A percentile compares a stretch with the other conserved stretches of the same genome.
phyloP scores from a whole-genome alignment of 1,140 invertebrate genomes.

The Limonius californicus region DNA sequence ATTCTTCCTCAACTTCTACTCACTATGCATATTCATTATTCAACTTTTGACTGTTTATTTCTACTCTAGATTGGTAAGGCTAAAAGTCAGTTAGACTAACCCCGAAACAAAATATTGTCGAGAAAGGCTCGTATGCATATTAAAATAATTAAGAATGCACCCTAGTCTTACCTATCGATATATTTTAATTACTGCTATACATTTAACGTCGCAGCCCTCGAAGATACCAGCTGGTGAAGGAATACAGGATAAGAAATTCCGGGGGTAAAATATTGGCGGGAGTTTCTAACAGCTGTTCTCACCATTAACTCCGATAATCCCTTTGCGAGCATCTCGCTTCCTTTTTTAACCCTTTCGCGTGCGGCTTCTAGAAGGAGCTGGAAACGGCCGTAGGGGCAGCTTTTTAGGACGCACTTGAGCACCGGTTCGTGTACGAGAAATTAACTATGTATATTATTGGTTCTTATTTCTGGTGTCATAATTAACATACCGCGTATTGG shows the following conservation, averaged over 20 bases:
- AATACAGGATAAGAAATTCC: slow-evolving; percentile 16
- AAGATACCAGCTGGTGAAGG: slow-evolving; percentile 16
- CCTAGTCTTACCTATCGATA: slow-evolving; percentile 19
- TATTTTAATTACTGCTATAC: slow-evolving; percentile 17
- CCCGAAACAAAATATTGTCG: too few species aligned
- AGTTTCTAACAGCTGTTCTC: slow-evolving; percentile 12
- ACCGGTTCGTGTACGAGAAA: slow-evolving; percentile 15
- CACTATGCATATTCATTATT: too few species aligned
- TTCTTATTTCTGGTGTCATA: slow-evolving; percentile 11
- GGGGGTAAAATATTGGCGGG: slow-evolving; percentile 17
- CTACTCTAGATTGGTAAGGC: too few species aligned
- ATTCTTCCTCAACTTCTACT: too few species aligned
- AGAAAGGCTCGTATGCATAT: too few species aligned
- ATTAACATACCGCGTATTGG: slow-evolving; percentile 16
- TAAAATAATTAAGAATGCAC: slow-evolving; percentile 17
- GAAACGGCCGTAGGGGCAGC: neutral
- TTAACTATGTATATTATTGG: slow-evolving; percentile 18
- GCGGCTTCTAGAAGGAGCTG: neutral
- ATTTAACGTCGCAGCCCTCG: slow-evolving; percentile 13
- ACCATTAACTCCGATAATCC: slow-evolving; percentile 4
- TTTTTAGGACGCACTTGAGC: neutral
- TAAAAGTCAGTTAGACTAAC: too few species aligned
- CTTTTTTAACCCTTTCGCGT: slow-evolving; percentile 1
- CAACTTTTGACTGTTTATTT: too few species aligned
- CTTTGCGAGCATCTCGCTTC: neutral